Evolutionary conservation across 1,140 invertebrate species (phyloP), one percentile per base, ranked within the genome.

Genomic region (Drosophila gunungcola): DNA sequence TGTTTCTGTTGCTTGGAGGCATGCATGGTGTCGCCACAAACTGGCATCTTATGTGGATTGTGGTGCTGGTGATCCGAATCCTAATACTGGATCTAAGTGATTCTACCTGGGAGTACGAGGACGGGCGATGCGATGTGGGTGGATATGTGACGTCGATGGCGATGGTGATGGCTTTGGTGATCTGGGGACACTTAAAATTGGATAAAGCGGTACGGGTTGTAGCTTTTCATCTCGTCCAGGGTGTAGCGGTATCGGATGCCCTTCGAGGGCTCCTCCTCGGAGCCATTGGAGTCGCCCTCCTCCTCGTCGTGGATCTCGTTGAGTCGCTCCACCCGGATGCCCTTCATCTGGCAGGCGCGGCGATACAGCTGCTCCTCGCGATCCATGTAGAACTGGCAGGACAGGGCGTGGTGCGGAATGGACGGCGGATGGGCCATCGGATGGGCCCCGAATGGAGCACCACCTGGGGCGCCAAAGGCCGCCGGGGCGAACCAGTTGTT

Each of bases 211-310:
- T 89, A 89, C 3, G 84, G 84, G 64, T 89, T 89, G 48, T 73
- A 89, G 49, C 84, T 89, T 45, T 89, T 89, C 84, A 89, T 89
- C 42, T 89, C 80, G 21, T 89, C 84, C 16, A 89, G 57, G 4
- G 84, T 89, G 36, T 89, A 89, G 16, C 84, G 85, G 45, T 90
- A 90, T 57, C 43, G 6, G 55, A 51, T 51, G 48, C n/a, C 55
- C 52, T 72, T 75, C 0, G 62, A 51, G 13, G 36, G 42, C 25
- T 82, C 73, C 39, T 89, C 77, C 29, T 84, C 84, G 16, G 86
- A 72, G 10, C 72, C 72, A 4, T 61, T 38, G 2, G 70, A 76
- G n/a, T 77, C 73, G 2, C 74, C 72, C 45, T 86, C 83, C 52
- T 79, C 67, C 27, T 77, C 76, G 25, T 77, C 76, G 25, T 55